These are phyloP conservation scores for Morus bassanus DNA, from an alignment of 2,797 vertebrate genomes.

Conservation along the genomic window DNA sequence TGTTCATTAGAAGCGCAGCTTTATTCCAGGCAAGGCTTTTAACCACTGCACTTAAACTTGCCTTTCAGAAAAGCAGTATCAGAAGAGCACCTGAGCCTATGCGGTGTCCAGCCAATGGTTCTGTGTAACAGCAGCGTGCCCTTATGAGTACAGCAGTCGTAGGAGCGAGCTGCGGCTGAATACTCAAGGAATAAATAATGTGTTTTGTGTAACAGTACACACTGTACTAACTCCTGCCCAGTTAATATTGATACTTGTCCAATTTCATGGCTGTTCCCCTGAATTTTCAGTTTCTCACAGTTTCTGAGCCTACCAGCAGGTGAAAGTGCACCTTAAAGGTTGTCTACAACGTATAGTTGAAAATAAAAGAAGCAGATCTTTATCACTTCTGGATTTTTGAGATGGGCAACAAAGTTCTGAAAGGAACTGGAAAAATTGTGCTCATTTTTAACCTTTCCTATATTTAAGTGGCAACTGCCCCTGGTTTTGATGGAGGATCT, in stretches of 20 bases:
- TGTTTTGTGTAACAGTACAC: background rate
- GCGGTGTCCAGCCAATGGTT: background rate
- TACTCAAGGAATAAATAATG: background rate
- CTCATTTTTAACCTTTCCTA: background rate
- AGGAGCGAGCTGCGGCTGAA: background rate
- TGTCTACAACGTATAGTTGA: fast-evolving
- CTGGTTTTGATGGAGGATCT: background rate
- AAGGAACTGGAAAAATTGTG: background rate
- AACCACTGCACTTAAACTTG: background rate
- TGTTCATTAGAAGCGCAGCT: background rate
- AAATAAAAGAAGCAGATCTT: background rate
- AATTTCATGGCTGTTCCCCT: background rate
- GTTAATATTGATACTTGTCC: background rate
- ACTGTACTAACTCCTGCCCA: background rate
- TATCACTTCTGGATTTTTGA: fast-evolving
- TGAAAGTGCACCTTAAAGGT: background rate
- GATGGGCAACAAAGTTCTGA: background rate
- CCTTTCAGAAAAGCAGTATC: background rate
- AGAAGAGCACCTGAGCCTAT: background rate
- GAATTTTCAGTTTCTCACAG: background rate
- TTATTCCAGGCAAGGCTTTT: background rate
- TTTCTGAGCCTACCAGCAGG: background rate
- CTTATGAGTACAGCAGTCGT: background rate
- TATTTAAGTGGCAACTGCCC: background rate
- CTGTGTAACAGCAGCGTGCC: background rate